Conservation (phyloP, 2,888 invertebrate species). For the Drosophila engyochracea region DNA sequence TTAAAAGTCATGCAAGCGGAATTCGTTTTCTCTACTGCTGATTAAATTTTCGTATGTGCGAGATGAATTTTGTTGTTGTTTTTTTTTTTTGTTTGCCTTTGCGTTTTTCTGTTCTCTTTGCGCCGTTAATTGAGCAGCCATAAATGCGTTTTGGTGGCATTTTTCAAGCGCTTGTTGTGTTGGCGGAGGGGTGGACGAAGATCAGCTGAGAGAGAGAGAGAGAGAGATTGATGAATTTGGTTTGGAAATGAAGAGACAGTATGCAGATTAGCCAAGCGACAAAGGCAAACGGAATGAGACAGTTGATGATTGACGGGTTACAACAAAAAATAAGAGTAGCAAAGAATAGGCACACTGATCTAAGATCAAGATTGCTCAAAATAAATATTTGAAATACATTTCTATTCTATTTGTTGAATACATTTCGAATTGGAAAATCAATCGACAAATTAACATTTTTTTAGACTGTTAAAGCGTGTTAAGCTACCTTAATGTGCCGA, state of each 20-base stretch:
- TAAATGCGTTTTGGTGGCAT: conserved; percentile 39
- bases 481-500: background rate
- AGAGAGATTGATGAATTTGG: conserved; percentile 25
- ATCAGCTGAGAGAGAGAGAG: background rate
- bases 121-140: conserved; percentile 50
- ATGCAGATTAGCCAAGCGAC: conserved; percentile 4
- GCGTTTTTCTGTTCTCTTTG: conserved; percentile 18
- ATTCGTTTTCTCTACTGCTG: conserved; percentile 56
- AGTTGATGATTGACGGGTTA: conserved; percentile 12
- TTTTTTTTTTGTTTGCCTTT: background rate
- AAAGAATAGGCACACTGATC: conserved; percentile 3
- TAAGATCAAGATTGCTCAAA: conserved; percentile 3
- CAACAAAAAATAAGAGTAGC: background rate
- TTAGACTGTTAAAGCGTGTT: background rate
- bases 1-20: conserved; percentile 67
- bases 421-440: background rate
- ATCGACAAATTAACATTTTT: background rate
- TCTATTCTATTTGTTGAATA: background rate
- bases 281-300: background rate
- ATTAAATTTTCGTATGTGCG: conserved; percentile 51
- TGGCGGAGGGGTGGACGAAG: background rate
- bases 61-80: conserved; percentile 21
- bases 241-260: conserved; percentile 25
- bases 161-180: conserved; percentile 2
- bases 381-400: background rate